Conservation (phyloP, 2,888 invertebrate genomes). For the Spatulosminthurus flaviceps region DNA sequence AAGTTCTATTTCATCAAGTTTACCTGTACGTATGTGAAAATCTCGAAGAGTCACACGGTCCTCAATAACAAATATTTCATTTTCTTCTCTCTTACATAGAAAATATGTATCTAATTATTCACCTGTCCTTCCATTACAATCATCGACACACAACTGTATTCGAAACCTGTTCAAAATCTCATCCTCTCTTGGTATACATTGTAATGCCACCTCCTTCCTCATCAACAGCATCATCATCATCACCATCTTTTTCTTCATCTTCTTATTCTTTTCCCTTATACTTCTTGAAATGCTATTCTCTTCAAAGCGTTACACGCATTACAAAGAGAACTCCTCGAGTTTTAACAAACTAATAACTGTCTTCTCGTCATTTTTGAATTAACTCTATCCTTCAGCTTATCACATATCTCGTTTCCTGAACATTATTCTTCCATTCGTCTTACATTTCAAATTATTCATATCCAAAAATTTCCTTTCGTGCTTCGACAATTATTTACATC, state of each 20-base stretch:
- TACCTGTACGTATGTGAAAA: neutral
- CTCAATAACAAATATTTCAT: slow-evolving; percentile 38
- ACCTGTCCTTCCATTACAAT: slow-evolving; percentile 5
- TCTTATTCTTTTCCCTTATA: neutral
- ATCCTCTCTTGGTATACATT: slow-evolving; percentile 18
- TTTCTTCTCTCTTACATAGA: slow-evolving; percentile 12
- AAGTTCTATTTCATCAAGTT: slow-evolving; percentile 33
- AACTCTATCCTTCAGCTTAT: slow-evolving; percentile 3
- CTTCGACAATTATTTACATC: neutral
- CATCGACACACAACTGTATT: slow-evolving; percentile 6
- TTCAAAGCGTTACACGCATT: neutral
- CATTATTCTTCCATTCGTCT: too few relatives aligned
- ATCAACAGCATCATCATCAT: neutral
- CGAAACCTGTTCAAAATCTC: slow-evolving; percentile 30
- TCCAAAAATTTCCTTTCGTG: neutral
- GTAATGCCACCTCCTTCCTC: neutral
- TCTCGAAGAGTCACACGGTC: neutral
- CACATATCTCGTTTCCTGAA: neutral
- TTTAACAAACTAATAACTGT: slow-evolving; percentile 30
- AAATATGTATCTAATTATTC: neutral
- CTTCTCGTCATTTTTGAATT: slow-evolving; percentile 28
- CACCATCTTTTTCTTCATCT: neutral
- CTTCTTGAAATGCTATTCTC: neutral
- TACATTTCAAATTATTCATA: too few relatives aligned
- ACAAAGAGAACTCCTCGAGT: neutral